phyloP scores from a whole-genome alignment of 2,888 invertebrate species.

The Drosophila heteroneura region DNA sequence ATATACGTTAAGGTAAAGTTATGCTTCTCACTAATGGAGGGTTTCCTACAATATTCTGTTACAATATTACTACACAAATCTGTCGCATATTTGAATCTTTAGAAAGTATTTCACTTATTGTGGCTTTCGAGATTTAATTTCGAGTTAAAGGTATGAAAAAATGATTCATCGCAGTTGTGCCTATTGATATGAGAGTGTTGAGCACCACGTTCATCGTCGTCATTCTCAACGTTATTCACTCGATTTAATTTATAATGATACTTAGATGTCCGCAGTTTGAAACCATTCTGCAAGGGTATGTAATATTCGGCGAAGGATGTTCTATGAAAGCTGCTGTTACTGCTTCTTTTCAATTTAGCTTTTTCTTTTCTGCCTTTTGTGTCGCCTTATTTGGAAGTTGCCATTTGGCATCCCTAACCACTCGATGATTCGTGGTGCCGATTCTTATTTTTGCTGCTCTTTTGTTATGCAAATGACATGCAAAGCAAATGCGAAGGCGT shows the following conservation, averaged over 20 bases:
- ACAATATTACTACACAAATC: neutral
- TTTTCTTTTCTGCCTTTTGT: neutral
- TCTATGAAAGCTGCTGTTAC: neutral
- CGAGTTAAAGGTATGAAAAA: neutral
- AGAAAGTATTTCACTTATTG: neutral
- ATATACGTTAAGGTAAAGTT: neutral
- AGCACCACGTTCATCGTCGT: neutral
- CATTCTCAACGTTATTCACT: neutral
- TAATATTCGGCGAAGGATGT: neutral
- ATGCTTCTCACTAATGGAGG: neutral
- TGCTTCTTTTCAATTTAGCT: neutral
- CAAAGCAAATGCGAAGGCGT: conserved; percentile 27
- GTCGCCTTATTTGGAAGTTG: conserved; percentile 5
- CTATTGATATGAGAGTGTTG: neutral
- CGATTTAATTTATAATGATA: neutral
- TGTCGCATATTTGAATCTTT: neutral
- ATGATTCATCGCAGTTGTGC: neutral
- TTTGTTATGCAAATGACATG: conserved; percentile 49
- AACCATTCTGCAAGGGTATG: neutral
- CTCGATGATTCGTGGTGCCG: conserved; percentile 2
- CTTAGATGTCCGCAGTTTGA: neutral
- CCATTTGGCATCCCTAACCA: conserved; percentile 5
- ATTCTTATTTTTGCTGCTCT: conserved; percentile 14
- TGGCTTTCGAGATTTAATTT: too few relatives aligned
- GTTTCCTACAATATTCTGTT: neutral